phyloP scores from a whole-genome alignment of 2,113 vertebrate genomes.

The Rhadina sibilatrix region DNA sequence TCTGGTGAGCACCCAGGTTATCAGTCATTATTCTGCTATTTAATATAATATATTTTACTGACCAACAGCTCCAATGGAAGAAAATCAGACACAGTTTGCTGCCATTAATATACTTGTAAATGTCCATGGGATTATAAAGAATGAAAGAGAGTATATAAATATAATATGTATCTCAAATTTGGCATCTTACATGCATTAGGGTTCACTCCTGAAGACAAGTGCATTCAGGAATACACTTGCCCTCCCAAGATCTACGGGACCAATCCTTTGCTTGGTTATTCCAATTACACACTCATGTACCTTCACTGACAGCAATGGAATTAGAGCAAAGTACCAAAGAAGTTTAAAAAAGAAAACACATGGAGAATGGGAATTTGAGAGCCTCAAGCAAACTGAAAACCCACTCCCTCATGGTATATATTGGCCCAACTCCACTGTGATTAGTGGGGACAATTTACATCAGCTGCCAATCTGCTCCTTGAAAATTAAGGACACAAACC shows the following conservation, averaged over 20 bases:
- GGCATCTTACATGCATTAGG: neutral
- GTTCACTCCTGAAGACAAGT: neutral
- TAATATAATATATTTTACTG: neutral
- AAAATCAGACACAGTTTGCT: neutral
- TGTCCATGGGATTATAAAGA: neutral
- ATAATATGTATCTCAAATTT: neutral
- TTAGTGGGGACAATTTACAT: slow-evolving; percentile 9
- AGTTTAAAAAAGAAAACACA: neutral
- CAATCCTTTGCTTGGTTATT: neutral
- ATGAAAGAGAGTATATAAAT: neutral
- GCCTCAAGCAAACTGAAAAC: neutral
- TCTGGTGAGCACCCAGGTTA: neutral
- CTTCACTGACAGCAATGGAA: neutral
- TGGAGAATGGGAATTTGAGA: neutral
- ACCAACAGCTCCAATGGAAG: neutral
- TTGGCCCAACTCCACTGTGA: neutral
- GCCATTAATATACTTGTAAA: neutral
- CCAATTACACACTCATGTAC: neutral
- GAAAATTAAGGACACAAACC: slow-evolving; percentile 52
- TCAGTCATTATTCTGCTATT: neutral
- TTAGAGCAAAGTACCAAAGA: neutral
- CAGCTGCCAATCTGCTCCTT: neutral
- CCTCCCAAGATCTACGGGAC: neutral
- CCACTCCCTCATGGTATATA: neutral
- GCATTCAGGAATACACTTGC: neutral